Evolutionary conservation across 2,888 invertebrate species (phyloP).

Genomic region (Microplitis deprimator): DNA sequence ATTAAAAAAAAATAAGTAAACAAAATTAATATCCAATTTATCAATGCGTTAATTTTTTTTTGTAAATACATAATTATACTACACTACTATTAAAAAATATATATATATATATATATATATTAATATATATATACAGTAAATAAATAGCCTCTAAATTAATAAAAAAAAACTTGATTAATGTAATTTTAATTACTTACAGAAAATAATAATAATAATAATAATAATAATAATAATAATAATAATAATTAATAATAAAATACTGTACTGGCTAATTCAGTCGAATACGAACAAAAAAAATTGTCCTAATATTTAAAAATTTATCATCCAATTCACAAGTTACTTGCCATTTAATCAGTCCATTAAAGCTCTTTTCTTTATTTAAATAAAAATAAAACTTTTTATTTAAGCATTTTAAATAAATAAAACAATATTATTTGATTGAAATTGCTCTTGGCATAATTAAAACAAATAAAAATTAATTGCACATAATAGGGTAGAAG

Average conservation of each 20-base stretch:
- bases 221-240: constrained; percentile 8
- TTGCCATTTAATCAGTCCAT: constrained; percentile 20
- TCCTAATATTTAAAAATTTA: constrained; percentile 20
- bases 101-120: background rate
- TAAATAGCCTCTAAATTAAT: constrained; percentile 6
- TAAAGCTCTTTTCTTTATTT: constrained; percentile 5
- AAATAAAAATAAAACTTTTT: constrained; percentile 18
- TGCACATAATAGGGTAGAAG: background rate
- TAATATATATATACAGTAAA: constrained; percentile 9
- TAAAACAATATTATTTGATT: constrained; percentile 18
- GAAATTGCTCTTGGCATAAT: background rate
- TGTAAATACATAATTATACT: constrained; percentile 42
- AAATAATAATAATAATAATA: constrained; percentile 22
- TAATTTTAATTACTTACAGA: background rate
- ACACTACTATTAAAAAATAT: constrained; percentile 32
- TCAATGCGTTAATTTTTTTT: constrained; percentile 42
- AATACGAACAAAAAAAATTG: constrained; percentile 24
- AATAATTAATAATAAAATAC: constrained; percentile 24
- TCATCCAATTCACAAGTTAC: background rate
- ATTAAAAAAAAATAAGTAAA: background rate
- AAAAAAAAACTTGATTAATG: background rate
- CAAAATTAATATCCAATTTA: constrained; percentile 18
- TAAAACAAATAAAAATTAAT: background rate
- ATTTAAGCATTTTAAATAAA: no score
- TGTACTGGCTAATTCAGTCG: constrained; percentile 41